These are phyloP conservation scores for Notarius lentiginosus DNA, from an alignment of 2,113 vertebrate species.

Conservation along the genomic window DNA sequence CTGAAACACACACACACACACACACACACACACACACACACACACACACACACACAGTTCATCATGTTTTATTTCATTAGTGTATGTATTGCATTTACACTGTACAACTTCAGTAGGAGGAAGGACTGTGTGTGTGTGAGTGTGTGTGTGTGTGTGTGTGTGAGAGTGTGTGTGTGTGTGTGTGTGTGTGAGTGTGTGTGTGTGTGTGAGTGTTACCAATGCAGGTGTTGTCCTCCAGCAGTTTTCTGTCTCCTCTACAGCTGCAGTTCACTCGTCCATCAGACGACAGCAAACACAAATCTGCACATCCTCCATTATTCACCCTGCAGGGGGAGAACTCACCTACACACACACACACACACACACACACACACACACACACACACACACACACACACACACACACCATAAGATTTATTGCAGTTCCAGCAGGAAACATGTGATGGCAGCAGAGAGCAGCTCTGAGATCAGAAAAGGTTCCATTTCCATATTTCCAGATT, in stretches of 20 bases:
- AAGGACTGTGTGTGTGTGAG: background rate
- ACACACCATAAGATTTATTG: constrained; percentile 51
- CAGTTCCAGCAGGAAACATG: background rate
- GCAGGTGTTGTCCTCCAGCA: constrained; percentile 91
- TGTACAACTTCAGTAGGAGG: background rate
- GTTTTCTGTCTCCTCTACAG: constrained; percentile 86
- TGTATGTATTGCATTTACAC: background rate
- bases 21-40: constrained; percentile 21
- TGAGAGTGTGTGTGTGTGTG: constrained; percentile 6
- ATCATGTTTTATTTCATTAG: background rate
- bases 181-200: background rate
- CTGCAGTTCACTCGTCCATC: constrained; percentile 93
- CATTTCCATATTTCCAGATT: background rate
- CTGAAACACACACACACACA: constrained; percentile 59
- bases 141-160: background rate
- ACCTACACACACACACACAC: constrained; percentile 70
- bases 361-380: constrained; percentile 10
- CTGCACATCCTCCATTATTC: constrained; percentile 93
- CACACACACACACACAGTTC: background rate
- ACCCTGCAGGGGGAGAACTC: constrained; percentile 88
- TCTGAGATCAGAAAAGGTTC: background rate
- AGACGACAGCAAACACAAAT: constrained; percentile 88
- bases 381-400: constrained; percentile 19
- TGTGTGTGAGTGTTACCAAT: constrained; percentile 72
- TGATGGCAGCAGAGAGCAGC: background rate